These are phyloP conservation scores for Monopis laevigella DNA, from an alignment of 2,888 invertebrate genomes.

Conservation along the genomic window DNA sequence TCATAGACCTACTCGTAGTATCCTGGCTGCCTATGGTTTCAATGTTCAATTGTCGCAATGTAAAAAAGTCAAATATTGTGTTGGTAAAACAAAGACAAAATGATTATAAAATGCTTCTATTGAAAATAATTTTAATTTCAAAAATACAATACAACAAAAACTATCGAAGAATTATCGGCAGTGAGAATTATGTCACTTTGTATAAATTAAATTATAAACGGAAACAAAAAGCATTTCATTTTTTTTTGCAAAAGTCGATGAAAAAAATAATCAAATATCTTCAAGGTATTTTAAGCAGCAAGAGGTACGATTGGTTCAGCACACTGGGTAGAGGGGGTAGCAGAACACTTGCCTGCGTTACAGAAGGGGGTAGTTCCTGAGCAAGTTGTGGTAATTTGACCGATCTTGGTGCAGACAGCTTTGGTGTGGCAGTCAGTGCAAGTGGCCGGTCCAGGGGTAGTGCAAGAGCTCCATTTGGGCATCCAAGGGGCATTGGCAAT, in stretches of 20 bases:
- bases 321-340: constrained; percentile 45
- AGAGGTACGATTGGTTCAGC: constrained; percentile 23
- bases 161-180: too few relatives aligned
- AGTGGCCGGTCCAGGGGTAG: constrained; percentile 33
- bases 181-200: too few relatives aligned
- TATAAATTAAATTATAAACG: too few relatives aligned
- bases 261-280: too few relatives aligned
- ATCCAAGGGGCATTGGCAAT: constrained; percentile 43
- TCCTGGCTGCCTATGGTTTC: too few relatives aligned
- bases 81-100: too few relatives aligned
- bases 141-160: not conserved
- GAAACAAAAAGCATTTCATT: too few relatives aligned
- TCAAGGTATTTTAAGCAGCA: too few relatives aligned
- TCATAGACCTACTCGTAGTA: too few relatives aligned
- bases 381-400: constrained; percentile 41
- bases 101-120: not conserved
- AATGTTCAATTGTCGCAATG: too few relatives aligned
- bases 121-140: constrained; percentile 3
- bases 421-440: constrained; percentile 48
- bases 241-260: too few relatives aligned
- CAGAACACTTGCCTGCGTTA: constrained; percentile 55
- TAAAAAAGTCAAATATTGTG: too few relatives aligned
- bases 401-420: constrained; percentile 46
- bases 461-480: constrained; percentile 47
- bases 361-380: constrained; percentile 50